phyloP scores from a whole-genome alignment of 2,888 invertebrate species.

The Hypena proboscidalis region DNA sequence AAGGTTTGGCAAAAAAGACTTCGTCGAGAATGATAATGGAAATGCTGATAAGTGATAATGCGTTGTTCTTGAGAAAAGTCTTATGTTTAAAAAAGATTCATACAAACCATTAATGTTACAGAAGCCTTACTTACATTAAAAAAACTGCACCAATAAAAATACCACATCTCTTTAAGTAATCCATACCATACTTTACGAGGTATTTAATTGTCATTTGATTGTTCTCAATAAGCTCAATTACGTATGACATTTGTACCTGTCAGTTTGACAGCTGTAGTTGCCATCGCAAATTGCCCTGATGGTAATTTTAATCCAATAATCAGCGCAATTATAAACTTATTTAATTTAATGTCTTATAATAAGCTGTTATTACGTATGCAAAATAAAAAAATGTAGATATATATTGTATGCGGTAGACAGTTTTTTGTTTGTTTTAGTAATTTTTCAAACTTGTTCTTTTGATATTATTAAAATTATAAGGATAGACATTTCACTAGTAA shows the following conservation, averaged over 20 bases:
- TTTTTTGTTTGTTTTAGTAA: slow-evolving; percentile 3
- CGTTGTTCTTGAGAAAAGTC: too few species aligned
- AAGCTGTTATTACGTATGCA: slow-evolving; percentile 23
- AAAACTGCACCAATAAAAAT: not conserved
- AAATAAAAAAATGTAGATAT: slow-evolving; percentile 9
- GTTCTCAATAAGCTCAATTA: slow-evolving; percentile 50
- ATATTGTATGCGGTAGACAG: slow-evolving; percentile 7
- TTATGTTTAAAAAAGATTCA: too few species aligned
- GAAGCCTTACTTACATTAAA: not conserved
- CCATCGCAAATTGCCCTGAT: slow-evolving; percentile 25
- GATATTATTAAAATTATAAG: too few species aligned
- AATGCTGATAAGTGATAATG: too few species aligned
- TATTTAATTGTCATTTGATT: slow-evolving; percentile 67
- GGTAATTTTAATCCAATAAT: slow-evolving; percentile 15
- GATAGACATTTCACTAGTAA: too few species aligned
- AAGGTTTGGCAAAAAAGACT: too few species aligned
- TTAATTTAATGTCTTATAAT: slow-evolving; percentile 30
- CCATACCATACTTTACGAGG: slow-evolving; percentile 58
- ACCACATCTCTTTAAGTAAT: too few species aligned
- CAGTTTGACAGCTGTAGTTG: slow-evolving; percentile 51
- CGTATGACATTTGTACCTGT: slow-evolving; percentile 53
- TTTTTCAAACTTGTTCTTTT: too few species aligned
- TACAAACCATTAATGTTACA: too few species aligned
- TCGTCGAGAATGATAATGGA: too few species aligned
- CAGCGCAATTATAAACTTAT: slow-evolving; percentile 27